Conservation (phyloP, 2,113 vertebrate species). For the Oryzias celebensis region DNA sequence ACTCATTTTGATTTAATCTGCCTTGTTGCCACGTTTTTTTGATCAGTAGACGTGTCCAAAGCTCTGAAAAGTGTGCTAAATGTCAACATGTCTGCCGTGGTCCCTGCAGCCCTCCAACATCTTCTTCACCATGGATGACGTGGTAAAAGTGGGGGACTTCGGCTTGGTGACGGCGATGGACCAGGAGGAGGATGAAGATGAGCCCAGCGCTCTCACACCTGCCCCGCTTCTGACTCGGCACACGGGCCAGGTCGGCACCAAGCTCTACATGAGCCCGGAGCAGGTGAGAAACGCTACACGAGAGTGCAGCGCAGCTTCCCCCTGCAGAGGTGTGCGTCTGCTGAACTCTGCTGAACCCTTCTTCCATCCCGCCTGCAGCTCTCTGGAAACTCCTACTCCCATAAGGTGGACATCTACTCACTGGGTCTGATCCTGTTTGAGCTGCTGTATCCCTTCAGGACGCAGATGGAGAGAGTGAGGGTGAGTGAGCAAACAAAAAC, state of each 20-base stretch:
- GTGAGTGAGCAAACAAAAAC: slow-evolving; percentile 69
- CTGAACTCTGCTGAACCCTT: too few species aligned
- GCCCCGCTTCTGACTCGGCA: slow-evolving; percentile 92
- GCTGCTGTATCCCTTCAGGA: slow-evolving; percentile 92
- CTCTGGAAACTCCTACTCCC: slow-evolving; percentile 93
- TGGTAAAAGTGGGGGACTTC: slow-evolving; percentile 98
- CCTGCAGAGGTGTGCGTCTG: too few species aligned
- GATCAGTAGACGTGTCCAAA: too few species aligned
- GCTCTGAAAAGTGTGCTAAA: too few species aligned
- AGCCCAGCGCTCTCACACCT: slow-evolving; percentile 84
- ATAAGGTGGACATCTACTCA: slow-evolving; percentile 99
- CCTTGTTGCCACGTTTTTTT: too few species aligned
- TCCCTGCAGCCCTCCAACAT: slow-evolving; percentile 92
- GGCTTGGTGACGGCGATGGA: slow-evolving; percentile 98
- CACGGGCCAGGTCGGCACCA: slow-evolving; percentile 97
- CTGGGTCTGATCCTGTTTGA: slow-evolving; percentile 97
- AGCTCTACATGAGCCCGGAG: slow-evolving; percentile 99
- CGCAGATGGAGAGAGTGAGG: slow-evolving; percentile 96
- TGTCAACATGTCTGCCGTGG: background rate
- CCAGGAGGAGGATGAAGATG: slow-evolving; percentile 96
- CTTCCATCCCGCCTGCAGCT: slow-evolving; percentile 76
- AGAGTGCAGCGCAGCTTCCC: too few species aligned
- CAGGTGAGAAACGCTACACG: slow-evolving; percentile 79
- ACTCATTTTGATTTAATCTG: too few species aligned
- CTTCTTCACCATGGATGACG: slow-evolving; percentile 97